Evolutionary conservation across 2,888 invertebrate genomes (phyloP).

Genomic region (Drosophila paranaensis): DNA sequence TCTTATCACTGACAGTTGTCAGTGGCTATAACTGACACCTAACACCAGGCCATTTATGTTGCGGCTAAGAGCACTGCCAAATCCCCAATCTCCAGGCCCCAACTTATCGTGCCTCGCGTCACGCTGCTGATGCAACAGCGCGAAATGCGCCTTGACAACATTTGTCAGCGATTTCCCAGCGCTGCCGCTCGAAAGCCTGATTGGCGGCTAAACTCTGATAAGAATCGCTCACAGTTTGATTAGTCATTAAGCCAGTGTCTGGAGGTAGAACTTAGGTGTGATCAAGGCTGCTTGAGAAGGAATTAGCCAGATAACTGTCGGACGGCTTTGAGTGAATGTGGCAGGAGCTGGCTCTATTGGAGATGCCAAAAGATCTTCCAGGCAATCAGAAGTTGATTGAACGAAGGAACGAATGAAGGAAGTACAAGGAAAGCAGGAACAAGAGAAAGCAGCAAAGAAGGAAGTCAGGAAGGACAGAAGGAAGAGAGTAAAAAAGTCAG

Average conservation of each 20-base stretch:
- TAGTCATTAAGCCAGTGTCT: conserved; percentile 19
- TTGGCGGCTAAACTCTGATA: conserved; percentile 29
- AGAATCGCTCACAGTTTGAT: conserved; percentile 18
- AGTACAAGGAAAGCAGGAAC: no score
- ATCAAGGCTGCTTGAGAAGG: background rate
- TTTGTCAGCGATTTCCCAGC: conserved; percentile 48
- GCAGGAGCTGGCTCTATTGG: background rate
- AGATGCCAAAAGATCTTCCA: no score
- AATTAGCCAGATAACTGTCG: background rate
- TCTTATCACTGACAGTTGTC: conserved; percentile 72
- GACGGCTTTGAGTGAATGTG: background rate
- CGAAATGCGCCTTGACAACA: conserved; percentile 60
- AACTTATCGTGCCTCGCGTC: conserved; percentile 42
- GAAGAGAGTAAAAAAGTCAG: no score
- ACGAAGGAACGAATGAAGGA: no score
- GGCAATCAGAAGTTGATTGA: no score
- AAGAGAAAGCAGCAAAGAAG: no score
- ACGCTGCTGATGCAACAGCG: conserved; percentile 42
- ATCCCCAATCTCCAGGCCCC: conserved; percentile 12
- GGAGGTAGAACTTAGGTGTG: background rate
- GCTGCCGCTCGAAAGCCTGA: conserved; percentile 26
- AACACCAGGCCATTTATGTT: conserved; percentile 60
- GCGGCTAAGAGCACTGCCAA: conserved; percentile 13
- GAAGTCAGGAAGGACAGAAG: no score
- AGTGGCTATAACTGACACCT: conserved; percentile 66